Evolutionary conservation across 2,888 invertebrate genomes (phyloP), one percentile per base, ranked within the genome.

Genomic region (Cosmia pyralina): DNA sequence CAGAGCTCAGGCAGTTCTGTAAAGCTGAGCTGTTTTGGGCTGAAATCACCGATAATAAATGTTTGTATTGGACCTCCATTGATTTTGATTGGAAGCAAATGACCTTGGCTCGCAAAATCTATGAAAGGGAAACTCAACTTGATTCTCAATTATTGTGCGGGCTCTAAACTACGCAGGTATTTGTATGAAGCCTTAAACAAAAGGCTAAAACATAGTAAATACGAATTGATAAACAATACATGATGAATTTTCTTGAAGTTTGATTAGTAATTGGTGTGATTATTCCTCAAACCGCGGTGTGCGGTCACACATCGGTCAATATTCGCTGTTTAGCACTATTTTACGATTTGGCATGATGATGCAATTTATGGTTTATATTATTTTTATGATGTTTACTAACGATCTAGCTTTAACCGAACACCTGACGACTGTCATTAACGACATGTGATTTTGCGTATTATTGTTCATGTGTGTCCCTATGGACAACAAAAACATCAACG

Each of bases 121-220:
- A 50, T 22, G 4, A 53, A 75, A 60, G 59, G n/a, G 19, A 66
- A 76, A 66, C 19, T 28, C 11, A 57, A 76, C 8, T 58, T 57
- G n/a, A 34, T 44, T 57, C 50, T 41, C 50, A 76, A 77, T 58
- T 44, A 66, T 52, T 67, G 8, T 28, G 15, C 17, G 34, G 11
- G 15, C 15, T 65, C 15, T 22, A 50, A 64, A 75, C 81, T 52
- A 53, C 48, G 13, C 3, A 28, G 28, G 28, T 58, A 38, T 60
- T 81, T 60, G 2, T 59, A 59, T 46, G 76, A 77, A 77, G 66
- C 76, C 76, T 8, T 81, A 77, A 60, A 77, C 76, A 77, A 81
- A 79, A 75, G 28, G 17, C 15, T 55, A 60, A 75, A 74, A 48
- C 52, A 57, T 22, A 41, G 17, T 22, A 55, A 4, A 19, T 22